Evolutionary conservation across 2,797 vertebrate species (phyloP).

Genomic region (Halcyon chelicuti): DNA sequence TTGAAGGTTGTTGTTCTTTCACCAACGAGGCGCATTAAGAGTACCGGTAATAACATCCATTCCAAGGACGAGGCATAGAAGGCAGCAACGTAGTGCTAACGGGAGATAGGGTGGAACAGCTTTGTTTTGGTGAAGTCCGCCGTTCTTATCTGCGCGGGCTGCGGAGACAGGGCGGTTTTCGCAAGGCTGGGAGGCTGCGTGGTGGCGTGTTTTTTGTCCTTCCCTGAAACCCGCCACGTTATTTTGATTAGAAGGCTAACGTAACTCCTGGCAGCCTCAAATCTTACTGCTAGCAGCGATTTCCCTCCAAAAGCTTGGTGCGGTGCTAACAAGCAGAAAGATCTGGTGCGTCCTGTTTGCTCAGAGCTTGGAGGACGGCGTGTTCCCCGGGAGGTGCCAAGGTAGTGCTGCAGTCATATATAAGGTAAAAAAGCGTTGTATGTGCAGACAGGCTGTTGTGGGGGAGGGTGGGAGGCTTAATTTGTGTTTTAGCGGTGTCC

Average conservation of each 20-base stretch:
- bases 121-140: slow-evolving; percentile 15
- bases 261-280: slow-evolving; percentile 32
- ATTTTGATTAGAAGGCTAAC: slow-evolving; percentile 5
- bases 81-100: background rate
- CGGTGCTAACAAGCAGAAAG: background rate
- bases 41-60: accelerated
- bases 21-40: background rate
- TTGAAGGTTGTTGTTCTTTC: background rate
- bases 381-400: slow-evolving; percentile 29
- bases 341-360: background rate
- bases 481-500: background rate
- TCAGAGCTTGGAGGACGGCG: background rate
- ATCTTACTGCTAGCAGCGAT: background rate
- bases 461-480: background rate
- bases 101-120: background rate
- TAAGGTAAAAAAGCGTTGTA: slow-evolving; percentile 36
- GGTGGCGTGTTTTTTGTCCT: slow-evolving; percentile 42
- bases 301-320: background rate
- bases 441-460: background rate
- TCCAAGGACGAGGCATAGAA: slow-evolving; percentile 22
- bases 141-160: slow-evolving; percentile 1
- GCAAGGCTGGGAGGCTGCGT: background rate
- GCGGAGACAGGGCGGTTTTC: background rate
- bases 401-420: background rate
- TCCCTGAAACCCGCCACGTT: background rate